Evolutionary conservation across 2,113 vertebrate genomes (phyloP), one percentile per base, ranked within the genome.

Genomic region (Nothocercus nigrocapillus): DNA sequence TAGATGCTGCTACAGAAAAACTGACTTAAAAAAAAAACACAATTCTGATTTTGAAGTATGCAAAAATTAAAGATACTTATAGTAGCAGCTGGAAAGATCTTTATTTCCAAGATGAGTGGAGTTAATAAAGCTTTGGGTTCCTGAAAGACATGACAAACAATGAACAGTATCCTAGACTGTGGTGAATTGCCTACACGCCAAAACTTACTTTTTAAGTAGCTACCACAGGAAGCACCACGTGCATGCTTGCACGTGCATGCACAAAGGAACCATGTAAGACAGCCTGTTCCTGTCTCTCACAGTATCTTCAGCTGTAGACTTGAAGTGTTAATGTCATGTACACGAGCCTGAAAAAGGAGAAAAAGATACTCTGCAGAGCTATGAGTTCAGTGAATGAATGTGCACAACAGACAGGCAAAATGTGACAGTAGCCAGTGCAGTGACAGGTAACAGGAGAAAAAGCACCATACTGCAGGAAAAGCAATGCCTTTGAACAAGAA

Each of bases 71-170:
- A 93, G 17, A 56, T 70, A 68, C 0, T 44, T 78, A 82, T 63
- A 25, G 30, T 74, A 59, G 54, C 49, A 51, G 32, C 53, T 77
- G 58, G 2, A 9, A 47, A 88, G 51, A 88, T 80, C 62, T 80
- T 40, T 88, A 5, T 82, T 67, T 91, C n/a, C 42, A 53, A 47
- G 13, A 89, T 44, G 6, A 94, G 30, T 45, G 13, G 22, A 84
- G 58, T 82, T 88, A 91, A 82, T 94, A 72, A 94, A 89, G 4
- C 20, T 73, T 78, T 81, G 53, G 24, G 51, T 62, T 78, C 88
- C 76, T 9, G 27, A 76, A 22, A 74, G 82, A 30, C 14, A 51
- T 30, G 70, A 67, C 45, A 32, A 91, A 58, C 3, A 27, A 69
- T 32, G 30, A 76, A 78, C 18, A 51, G 40, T 6, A 5, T 78